A percentile compares a stretch with the other conserved stretches of the same genome.
phyloP scores from a whole-genome alignment of 2,113 vertebrate genomes.

The Ciconia stormi region DNA sequence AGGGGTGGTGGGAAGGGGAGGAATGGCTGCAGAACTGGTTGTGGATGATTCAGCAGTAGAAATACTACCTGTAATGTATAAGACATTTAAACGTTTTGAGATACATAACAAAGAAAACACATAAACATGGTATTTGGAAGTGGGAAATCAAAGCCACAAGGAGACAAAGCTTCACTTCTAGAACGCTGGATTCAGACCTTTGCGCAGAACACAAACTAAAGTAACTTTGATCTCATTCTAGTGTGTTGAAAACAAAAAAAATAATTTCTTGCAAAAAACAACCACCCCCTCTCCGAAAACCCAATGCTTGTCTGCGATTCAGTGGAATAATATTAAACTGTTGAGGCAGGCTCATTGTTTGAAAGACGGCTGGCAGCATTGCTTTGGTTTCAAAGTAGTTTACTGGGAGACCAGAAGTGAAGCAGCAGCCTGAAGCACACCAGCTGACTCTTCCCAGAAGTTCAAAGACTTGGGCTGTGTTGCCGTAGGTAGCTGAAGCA shows the following conservation, averaged over 20 bases:
- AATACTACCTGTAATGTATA: not conserved
- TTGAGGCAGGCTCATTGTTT: not conserved
- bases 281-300: not conserved
- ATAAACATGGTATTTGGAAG: not conserved
- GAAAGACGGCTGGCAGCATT: not conserved
- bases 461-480: not conserved
- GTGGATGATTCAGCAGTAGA: not conserved
- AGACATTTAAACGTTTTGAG: not conserved
- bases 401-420: not conserved
- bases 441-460: not conserved
- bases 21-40: not conserved
- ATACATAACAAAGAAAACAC: not conserved
- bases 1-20: not conserved
- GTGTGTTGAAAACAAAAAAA: not conserved
- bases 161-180: not conserved
- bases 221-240: not conserved
- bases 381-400: not conserved
- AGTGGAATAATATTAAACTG: not conserved
- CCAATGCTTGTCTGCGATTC: not conserved
- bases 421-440: not conserved
- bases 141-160: not conserved
- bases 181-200: not conserved
- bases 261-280: not conserved
- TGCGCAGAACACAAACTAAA: not conserved
- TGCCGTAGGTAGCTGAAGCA: not conserved